phyloP scores from a whole-genome alignment of 2,888 invertebrate genomes.

The Mythimna vitellina region DNA sequence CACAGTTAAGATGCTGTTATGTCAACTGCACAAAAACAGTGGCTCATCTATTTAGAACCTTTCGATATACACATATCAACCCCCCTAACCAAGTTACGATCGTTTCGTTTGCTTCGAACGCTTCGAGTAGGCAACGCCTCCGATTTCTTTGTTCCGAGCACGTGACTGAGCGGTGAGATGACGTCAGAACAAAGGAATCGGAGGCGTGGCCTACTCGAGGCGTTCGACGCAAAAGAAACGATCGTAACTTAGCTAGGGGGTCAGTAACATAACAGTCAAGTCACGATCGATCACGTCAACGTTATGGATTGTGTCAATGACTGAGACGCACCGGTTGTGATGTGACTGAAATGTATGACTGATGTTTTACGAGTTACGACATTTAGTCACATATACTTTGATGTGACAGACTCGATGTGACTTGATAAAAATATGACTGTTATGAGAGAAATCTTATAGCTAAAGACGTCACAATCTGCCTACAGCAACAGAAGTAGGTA shows the following conservation, averaged over 20 bases:
- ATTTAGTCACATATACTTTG: not conserved
- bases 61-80: not conserved
- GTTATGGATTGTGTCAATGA: too few species aligned
- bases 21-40: not conserved
- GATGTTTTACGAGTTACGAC: not conserved
- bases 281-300: not conserved
- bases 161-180: too few species aligned
- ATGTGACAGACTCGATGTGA: not conserved
- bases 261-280: not conserved
- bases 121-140: too few species aligned
- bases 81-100: too few species aligned
- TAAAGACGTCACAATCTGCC: not conserved
- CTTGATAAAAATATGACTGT: not conserved
- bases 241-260: too few species aligned
- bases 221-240: too few species aligned
- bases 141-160: too few species aligned
- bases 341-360: not conserved
- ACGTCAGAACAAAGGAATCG: too few species aligned
- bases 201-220: too few species aligned
- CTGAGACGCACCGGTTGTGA: not conserved
- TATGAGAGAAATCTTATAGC: not conserved
- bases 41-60: not conserved
- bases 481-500: not conserved
- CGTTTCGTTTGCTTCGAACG: too few species aligned
- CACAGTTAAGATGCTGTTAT: not conserved